Evolutionary conservation across 1,140 invertebrate species (phyloP).

Genomic region (Caenorhabditis latens): DNA sequence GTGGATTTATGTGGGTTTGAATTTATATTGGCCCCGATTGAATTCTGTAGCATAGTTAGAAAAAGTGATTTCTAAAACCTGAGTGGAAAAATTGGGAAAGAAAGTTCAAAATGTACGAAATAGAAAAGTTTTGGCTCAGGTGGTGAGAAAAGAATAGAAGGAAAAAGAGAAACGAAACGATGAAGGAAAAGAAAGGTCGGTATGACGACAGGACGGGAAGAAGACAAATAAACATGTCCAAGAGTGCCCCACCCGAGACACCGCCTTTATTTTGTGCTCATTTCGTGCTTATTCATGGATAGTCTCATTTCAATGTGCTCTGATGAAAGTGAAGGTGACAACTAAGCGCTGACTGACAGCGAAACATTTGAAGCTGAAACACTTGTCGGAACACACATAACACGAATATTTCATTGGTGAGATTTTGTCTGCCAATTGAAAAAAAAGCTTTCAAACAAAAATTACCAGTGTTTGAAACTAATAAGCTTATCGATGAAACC

Average conservation of each 20-base stretch:
- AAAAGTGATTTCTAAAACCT: background rate
- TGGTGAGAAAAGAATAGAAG: background rate
- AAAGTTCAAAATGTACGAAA: constrained; percentile 31
- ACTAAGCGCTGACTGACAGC: no score
- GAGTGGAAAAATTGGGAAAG: background rate
- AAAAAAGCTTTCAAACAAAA: no score
- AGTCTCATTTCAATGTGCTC: background rate
- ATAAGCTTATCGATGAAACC: no score
- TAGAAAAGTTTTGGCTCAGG: background rate
- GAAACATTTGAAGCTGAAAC: no score
- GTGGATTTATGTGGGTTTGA: background rate
- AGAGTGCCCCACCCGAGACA: constrained; percentile 18
- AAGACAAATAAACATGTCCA: constrained; percentile 53
- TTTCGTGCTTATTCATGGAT: background rate
- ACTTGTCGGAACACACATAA: no score
- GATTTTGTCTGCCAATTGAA: no score
- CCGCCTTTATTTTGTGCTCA: constrained; percentile 19
- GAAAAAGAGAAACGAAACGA: constrained; percentile 16
- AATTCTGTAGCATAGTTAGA: background rate
- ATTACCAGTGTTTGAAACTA: no score
- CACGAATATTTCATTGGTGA: no score
- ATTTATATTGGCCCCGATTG: background rate
- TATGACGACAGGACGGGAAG: constrained; percentile 43
- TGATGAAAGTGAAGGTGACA: no score
- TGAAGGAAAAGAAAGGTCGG: constrained; percentile 26